phyloP scores from a whole-genome alignment of 2,888 invertebrate species.

The Cosmia pyralina region DNA sequence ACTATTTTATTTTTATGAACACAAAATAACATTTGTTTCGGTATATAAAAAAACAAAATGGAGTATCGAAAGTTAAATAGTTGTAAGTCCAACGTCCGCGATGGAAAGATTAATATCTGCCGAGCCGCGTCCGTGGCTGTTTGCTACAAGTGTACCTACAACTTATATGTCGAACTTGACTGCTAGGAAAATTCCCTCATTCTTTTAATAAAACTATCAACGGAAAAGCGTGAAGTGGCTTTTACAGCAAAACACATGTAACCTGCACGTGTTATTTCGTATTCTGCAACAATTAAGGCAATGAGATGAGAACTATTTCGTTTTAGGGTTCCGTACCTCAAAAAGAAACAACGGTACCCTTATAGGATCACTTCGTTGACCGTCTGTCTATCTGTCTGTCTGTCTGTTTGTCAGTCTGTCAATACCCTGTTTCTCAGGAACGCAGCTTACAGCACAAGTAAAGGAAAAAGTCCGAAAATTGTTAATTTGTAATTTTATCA shows the following conservation, averaged over 20 bases:
- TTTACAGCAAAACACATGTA: conserved; percentile 15
- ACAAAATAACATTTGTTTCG: conserved; percentile 66
- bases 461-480: no score
- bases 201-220: conserved; percentile 44
- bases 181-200: conserved; percentile 38
- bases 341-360: no score
- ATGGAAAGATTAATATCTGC: conserved; percentile 60
- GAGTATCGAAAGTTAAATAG: conserved; percentile 58
- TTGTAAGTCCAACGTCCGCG: conserved; percentile 34
- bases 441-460: no score
- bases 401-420: no score
- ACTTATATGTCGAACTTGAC: conserved; percentile 41
- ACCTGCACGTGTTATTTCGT: neutral
- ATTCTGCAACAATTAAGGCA: conserved; percentile 3
- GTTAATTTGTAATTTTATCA: no score
- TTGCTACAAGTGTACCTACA: conserved; percentile 37
- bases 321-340: no score
- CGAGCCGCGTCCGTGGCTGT: conserved; percentile 30
- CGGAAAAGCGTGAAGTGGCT: neutral
- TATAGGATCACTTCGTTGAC: no score
- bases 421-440: no score
- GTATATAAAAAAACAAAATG: conserved; percentile 54
- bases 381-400: no score
- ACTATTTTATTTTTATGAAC: conserved; percentile 72
- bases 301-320: no score